phyloP scores from a whole-genome alignment of 53 echinoderm and acorn worm species.

The Arbacia lixula region DNA sequence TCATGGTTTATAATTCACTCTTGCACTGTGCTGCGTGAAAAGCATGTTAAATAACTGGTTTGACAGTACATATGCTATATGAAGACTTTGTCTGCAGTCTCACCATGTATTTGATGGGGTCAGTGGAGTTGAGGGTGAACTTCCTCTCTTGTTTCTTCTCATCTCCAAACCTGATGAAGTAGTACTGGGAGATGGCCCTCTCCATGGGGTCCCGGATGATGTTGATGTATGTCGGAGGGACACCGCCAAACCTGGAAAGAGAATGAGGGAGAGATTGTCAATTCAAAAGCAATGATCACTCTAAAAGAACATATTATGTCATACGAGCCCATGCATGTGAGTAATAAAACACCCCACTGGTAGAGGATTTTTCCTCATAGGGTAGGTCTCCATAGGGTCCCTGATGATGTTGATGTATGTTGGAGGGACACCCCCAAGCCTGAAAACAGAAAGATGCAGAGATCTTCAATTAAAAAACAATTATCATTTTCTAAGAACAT shows the following conservation, averaged over 20 bases:
- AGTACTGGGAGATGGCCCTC: slow-evolving; percentile 64
- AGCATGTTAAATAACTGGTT: too few relatives aligned
- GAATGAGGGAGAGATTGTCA: too few relatives aligned
- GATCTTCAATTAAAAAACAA: too few relatives aligned
- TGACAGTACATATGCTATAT: too few relatives aligned
- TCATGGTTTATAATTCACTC: too few relatives aligned
- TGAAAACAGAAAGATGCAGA: background rate
- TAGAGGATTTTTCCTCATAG: too few relatives aligned
- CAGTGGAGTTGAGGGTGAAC: slow-evolving; percentile 4
- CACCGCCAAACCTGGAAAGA: slow-evolving; percentile 5
- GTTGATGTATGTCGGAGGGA: slow-evolving; percentile 62
- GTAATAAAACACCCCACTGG: too few relatives aligned
- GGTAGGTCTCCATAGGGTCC: slow-evolving; percentile 63
- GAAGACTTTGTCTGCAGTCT: background rate
- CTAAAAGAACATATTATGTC: too few relatives aligned
- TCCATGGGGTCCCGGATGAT: slow-evolving; percentile 68
- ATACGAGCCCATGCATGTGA: too few relatives aligned
- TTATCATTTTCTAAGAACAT: too few relatives aligned
- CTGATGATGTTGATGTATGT: slow-evolving; percentile 71
- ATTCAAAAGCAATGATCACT: too few relatives aligned
- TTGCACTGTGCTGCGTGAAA: too few relatives aligned
- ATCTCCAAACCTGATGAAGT: slow-evolving; percentile 68
- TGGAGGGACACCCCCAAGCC: slow-evolving; percentile 21
- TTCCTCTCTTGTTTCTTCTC: slow-evolving; percentile 21
- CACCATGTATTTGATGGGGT: slow-evolving; percentile 11